Base-by-base conservation (phyloP, 2,797 vertebrate genomes). In the Takifugu ocellatus region DNA sequence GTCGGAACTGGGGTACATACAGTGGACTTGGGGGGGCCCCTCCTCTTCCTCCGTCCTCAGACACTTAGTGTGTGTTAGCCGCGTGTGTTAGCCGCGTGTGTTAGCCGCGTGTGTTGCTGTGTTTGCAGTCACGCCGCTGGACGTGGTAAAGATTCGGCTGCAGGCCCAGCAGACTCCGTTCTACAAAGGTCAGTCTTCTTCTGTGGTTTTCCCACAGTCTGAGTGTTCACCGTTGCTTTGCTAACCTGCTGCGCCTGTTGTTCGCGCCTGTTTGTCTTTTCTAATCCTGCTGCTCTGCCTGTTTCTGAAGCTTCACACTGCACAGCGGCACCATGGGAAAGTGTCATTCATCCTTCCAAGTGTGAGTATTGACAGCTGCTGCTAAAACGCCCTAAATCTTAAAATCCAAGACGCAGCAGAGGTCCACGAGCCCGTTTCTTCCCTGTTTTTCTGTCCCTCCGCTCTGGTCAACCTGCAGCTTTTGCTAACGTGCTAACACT, bases 131-230 rank as follows among this genome's bases (percentile, higher is more conserved):
- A 98, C 95, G 0, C 96, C 96, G 0, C 84, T 98, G 87, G 96
- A 98, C 0, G 95, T 98, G 75, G 95, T 98, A 72, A 98, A 98
- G 90, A 96, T 96, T 70, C 87, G 96, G 54, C 88, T 98, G 84
- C 96, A 98, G 89, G 90, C 95, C n/a, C 96, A 98, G 83, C 92
- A 91, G 69, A 89, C 92, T 1, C 87, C 94, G 0, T 88, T 94
- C 75, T 68, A 84, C 61, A 90, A 92, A 79, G 94, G 96, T 97
- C 88, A 14, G 16, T 48, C 9, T 52, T 54, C 11, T 53, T 55
- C 52, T 70, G 33, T 61, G 44, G 8, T 60, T 56, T 65, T 16
- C 15, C 42, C 25, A 51, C 9, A 8, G 5, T 49, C 31, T 10
- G 7, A 9, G 15, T 33, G 33, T 46, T 3, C 2, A 24, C 9